Evolutionary conservation across 2,888 invertebrate species (phyloP).

Genomic region (Mesorhabditis spiculigera): DNA sequence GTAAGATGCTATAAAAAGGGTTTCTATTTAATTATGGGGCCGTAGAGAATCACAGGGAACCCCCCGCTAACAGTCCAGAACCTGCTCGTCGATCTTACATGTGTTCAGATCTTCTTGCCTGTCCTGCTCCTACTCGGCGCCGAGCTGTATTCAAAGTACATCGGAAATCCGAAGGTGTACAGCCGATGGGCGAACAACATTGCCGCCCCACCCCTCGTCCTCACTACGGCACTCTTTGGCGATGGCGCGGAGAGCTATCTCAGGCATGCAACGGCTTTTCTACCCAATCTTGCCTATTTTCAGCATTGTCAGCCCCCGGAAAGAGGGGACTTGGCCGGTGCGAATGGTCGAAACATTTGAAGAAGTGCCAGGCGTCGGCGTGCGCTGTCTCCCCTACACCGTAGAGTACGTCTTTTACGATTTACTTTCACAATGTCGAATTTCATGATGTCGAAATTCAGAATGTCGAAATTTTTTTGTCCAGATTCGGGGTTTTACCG

Average conservation of each 20-base stretch:
- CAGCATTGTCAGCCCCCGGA: not conserved
- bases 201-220: conserved; percentile 31
- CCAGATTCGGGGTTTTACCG: too few relatives aligned
- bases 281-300: not conserved
- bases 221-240: conserved; percentile 37
- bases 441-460: too few relatives aligned
- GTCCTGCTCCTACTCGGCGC: conserved; percentile 36
- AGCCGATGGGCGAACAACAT: conserved; percentile 17
- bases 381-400: not conserved
- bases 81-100: too few relatives aligned
- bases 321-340: not conserved
- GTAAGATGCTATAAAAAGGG: too few relatives aligned
- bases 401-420: not conserved
- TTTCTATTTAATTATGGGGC: too few relatives aligned
- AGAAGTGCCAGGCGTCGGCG: not conserved
- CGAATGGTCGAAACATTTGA: not conserved
- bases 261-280: conserved; percentile 13
- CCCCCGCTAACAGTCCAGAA: too few relatives aligned
- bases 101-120: conserved; percentile 32
- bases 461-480: too few relatives aligned
- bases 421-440: too few relatives aligned
- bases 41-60: too few relatives aligned
- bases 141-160: conserved; percentile 42
- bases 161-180: not conserved
- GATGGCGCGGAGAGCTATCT: conserved; percentile 42